A percentile compares a stretch with the other conserved stretches of the same genome.
Conservation (phyloP, 1,140 invertebrate species). For the Drosophila ohnishii region DNA sequence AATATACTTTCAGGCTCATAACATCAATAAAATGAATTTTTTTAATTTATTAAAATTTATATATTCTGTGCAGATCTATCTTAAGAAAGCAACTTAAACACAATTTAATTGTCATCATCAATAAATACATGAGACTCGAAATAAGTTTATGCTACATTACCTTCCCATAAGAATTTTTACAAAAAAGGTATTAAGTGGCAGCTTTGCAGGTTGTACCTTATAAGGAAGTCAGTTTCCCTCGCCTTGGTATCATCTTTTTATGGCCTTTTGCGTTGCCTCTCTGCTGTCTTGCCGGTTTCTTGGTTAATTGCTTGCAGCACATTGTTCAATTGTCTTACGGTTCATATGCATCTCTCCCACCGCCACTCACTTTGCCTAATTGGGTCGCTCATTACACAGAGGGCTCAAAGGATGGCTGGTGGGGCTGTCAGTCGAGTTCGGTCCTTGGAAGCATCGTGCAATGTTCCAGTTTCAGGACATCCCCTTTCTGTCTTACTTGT, state of each 20-base stretch:
- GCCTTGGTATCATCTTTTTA: constrained; percentile 25
- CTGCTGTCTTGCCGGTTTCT: constrained; percentile 24
- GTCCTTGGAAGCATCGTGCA: constrained; percentile 42
- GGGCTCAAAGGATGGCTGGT: constrained; percentile 6
- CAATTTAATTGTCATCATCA: no score
- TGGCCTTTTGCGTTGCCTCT: constrained; percentile 25
- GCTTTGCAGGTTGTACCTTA: not conserved
- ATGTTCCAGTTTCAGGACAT: constrained; percentile 59
- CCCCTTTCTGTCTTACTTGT: not conserved
- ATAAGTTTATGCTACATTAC: no score
- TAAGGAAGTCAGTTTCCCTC: constrained; percentile 23
- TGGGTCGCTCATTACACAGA: constrained; percentile 73
- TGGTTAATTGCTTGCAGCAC: constrained; percentile 67
- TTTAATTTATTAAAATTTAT: not conserved
- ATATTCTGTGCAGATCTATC: not conserved
- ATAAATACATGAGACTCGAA: not conserved
- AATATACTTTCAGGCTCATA: not conserved
- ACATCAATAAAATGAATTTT: not conserved
- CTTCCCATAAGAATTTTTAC: not conserved
- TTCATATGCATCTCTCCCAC: constrained; percentile 74
- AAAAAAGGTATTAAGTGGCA: not conserved
- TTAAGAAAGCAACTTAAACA: no score
- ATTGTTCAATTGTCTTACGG: constrained; percentile 81
- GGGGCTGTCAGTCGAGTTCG: constrained; percentile 20
- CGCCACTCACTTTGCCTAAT: constrained; percentile 77